Percentiles rank a stretch among this genome's conserved stretches.
phyloP scores from a whole-genome alignment of 2,113 vertebrate species.

The Caretta caretta region DNA sequence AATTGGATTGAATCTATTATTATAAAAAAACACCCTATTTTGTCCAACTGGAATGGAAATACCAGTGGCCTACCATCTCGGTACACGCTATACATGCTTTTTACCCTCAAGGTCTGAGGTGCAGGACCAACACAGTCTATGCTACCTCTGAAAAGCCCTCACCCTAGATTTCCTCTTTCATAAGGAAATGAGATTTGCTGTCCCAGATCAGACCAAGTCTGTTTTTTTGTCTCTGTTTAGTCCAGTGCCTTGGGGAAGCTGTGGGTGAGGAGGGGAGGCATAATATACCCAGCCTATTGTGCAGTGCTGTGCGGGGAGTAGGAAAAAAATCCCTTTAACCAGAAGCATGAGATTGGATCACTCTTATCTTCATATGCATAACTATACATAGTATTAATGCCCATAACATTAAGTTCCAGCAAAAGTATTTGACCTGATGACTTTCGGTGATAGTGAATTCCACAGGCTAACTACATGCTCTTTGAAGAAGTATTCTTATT shows the following conservation, averaged over 20 bases:
- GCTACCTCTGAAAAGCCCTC: background rate
- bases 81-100: background rate
- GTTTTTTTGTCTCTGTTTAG: background rate
- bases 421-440: background rate
- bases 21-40: background rate
- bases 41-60: constrained; percentile 9
- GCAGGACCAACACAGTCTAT: constrained; percentile 3
- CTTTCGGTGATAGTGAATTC: constrained; percentile 5
- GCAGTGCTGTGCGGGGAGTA: constrained; percentile 22
- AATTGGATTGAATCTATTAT: constrained; percentile 14
- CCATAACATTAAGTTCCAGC: background rate
- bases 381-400: constrained; percentile 11
- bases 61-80: background rate
- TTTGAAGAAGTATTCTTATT: background rate
- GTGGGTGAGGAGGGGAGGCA: background rate
- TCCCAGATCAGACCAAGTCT: background rate
- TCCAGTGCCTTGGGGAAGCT: constrained; percentile 1
- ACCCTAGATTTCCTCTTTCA: constrained; percentile 1
- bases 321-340: constrained; percentile 21
- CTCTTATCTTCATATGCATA: constrained; percentile 27
- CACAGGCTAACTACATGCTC: background rate
- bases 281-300: background rate
- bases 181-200: constrained; percentile 3
- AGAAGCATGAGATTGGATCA: constrained; percentile 32
- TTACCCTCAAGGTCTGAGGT: background rate